Base-by-base conservation (phyloP, 2,888 invertebrate genomes). In the Acanthopleura granulata region DNA sequence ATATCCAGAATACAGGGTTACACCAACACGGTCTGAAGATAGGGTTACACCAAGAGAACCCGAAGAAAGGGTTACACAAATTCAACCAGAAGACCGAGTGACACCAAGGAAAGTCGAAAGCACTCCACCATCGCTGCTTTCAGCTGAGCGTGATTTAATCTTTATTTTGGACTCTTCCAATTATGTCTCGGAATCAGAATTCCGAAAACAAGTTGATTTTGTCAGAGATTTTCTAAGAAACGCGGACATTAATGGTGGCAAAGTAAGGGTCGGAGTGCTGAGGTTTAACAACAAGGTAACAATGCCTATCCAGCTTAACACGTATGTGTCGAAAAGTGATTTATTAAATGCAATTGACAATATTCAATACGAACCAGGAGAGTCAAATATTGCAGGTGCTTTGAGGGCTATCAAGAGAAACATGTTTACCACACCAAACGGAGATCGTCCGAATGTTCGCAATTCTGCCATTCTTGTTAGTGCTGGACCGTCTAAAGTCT, bases 301-400 rank as follows among this genome's bases (percentile, higher is more conserved):
- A 51, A 75, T 79, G 3, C 75, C 75, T 18, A 74, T 82, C 71
- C 49, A 80, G 49, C 77, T 82, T 62, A 77, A 74, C 29, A 72
- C 71, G 18, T 81, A 77, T 77, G 66, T 30, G 4, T 62, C 62
- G 29, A 80, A 77, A 0, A 51, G 22, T n/a, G 49, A 29, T 11
- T 69, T 82, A 22, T 14, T 66, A 1, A 27, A 27, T 16, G 66
- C 66, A 3, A 66, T 66, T 27, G 22, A 15, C 3, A 66, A 66
- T 27, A 66, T 66, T 6, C 1, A 66, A 66, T 66, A 66, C 14
- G 25, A 16, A 27, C 66, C 66, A 27, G 66, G 66, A 15, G 29
- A 66, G 3, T 66, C 66, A 16, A 66, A 66, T 25, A 27, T 66
- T 16, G 66, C 66, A 16, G 66, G 66, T 6, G 29, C 4, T 6